Base-by-base conservation (phyloP, 2,888 invertebrate genomes). In the Eudasyphora cyanicolor region DNA sequence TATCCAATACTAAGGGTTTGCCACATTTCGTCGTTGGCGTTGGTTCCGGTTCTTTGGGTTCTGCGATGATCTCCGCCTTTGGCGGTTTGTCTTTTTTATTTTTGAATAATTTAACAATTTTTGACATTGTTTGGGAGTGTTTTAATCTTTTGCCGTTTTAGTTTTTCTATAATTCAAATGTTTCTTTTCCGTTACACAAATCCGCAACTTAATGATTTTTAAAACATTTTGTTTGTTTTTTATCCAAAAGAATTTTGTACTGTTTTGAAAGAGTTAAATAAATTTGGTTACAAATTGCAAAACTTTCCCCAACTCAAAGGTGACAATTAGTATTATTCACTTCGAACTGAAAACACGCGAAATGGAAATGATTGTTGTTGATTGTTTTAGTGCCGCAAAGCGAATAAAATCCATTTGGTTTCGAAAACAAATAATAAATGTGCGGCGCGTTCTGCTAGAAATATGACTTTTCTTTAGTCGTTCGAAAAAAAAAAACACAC, bases 41-140 rank as follows among this genome's bases (percentile, higher is more conserved):
- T 86, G 87, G 86, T 71, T 87, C 89, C 17, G 88, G 88, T 54
- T 88, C 88, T 79, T 88, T 89, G 27, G 88, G 87, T 62, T 89
- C 89, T 71, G 87, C 87, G 82, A 92, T 90, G 69, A 91, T 91
- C 87, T 91, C 91, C 80, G 91, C 90, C 86, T 91, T 91, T 74
- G 89, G 88, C 27, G 87, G 86, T 87, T 90, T 89, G 75, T 90
- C 89, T 87, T 89, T 90, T 86, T 89, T 90, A 17, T 86, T 64
- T 82, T 90, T 90, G 76, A 90, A 90, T 79, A 90, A 76, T 76
- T 81, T 81, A 24, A 62, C 78, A 12, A 84, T 60, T 85, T 89
- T 90, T 8, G 90, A 85, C 90, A 90, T 90, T 51, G 8, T 69
- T 73, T 79, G 24, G 24, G 38, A 32, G 10, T 32, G 74, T 38